Base-by-base conservation (phyloP, 2,797 vertebrate species). In the Premnoplex brunnescens region DNA sequence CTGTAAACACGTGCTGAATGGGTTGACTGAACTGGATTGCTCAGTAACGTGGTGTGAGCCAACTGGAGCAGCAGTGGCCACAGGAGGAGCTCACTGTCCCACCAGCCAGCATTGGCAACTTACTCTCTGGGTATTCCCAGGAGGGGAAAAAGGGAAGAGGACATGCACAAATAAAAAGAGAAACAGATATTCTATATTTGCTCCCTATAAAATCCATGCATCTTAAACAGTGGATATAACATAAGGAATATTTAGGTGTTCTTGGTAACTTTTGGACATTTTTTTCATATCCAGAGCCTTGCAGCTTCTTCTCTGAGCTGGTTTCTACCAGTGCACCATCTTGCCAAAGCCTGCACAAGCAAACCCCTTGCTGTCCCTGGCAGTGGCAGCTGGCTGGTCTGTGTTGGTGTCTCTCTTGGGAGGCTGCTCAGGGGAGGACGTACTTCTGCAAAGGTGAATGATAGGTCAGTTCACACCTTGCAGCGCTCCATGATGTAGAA, bases 31-130 rank as follows among this genome's bases (percentile, higher is more conserved):
- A 20, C 55, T 44, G 55, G 55, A 22, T 52, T 52, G 41, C 37
- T 46, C 68, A 36, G 49, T 32, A 16, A 41, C 0, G 0, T 9
- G 32, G 6, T 12, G 8, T 14, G 36, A 91, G 27, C 14, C 17
- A 51, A 3, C 23, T 32, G 62, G 32, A 81, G n/a, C 14, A 75
- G 44, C 7, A 43, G 21, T 14, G 27, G 18, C 37, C 39, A 6
- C 63, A 43, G 43, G 41, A 72, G n/a, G 46, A 68, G 36, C 34
- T 24, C 54, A 8, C 6, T 30, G 10, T 71, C 6, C n/a, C 8
- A 2, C 30, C 24, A 32, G 16, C 36, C 67, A 72, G 4, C 43
- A 4, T 0, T 17, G 21, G 4, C 30, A 55, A 6, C 4, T 41
- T 54, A 21, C 12, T 63, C 18, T 26, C 48, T 46, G 13, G 15